phyloP scores from a whole-genome alignment of 2,888 invertebrate genomes.

The Amphipoea oculea region DNA sequence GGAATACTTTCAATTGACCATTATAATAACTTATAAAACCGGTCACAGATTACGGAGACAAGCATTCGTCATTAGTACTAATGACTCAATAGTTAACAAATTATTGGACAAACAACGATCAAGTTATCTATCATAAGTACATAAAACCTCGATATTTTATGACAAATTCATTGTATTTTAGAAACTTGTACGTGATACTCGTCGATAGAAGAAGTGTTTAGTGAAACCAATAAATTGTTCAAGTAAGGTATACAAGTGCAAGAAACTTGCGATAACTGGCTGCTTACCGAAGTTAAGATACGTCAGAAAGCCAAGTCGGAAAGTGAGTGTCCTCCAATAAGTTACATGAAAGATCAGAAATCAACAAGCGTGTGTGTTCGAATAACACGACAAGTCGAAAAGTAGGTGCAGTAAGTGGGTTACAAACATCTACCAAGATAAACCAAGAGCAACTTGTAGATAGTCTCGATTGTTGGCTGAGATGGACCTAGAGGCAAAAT shows the following conservation, averaged over 20 bases:
- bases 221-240: not conserved
- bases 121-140: not conserved
- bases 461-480: no score
- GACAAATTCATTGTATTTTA: not conserved
- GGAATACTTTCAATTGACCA: not conserved
- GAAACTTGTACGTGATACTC: not conserved
- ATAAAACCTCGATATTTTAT: not conserved
- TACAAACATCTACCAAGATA: not conserved
- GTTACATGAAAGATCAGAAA: not conserved
- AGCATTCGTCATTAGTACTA: not conserved
- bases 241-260: not conserved
- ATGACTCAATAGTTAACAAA: not conserved
- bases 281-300: not conserved
- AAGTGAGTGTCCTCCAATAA: not conserved
- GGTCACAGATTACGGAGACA: not conserved
- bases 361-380: not conserved
- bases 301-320: not conserved
- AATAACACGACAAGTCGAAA: not conserved
- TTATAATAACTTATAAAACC: not conserved
- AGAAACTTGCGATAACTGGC: not conserved
- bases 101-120: not conserved
- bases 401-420: not conserved
- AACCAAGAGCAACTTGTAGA: no score
- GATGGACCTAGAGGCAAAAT: no score
- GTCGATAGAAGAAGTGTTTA: not conserved